Base-by-base conservation (phyloP, 2,113 vertebrate genomes). In the Equus przewalskii region DNA sequence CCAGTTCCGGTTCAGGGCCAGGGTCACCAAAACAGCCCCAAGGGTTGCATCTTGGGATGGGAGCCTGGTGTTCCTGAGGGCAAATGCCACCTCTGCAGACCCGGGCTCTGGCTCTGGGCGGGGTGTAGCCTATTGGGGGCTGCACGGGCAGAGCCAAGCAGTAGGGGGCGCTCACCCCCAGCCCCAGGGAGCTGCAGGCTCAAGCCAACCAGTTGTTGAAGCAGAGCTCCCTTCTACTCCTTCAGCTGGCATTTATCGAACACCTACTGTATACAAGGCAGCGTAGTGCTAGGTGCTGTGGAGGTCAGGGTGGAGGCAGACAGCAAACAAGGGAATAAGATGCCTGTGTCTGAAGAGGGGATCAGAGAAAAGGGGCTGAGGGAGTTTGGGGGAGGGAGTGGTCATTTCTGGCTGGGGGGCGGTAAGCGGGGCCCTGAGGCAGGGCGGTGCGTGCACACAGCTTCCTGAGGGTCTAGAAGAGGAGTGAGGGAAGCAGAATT, bases 1-100 rank as follows among this genome's bases (percentile, higher is more conserved):
- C 69, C 75, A 54, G 54, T 79, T 91, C 87, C 54, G 44, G 21
- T 30, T 85, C n/a, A 76, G 56, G 33, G 46, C n/a, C n/a, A 86
- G 21, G 54, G 67, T 81, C 44, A 60, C 62, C 86, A 24, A 78
- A 28, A 78, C 41, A 49, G 80, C 44, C n/a, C 62, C 41, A 11
- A 60, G 16, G 33, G 60, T 24, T 0, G 0, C 49, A 36, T 54
- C 72, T 91, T 81, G 7, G 75, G 24, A 10, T 24, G 41, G 30
- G 51, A 91, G 36, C 11, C 60, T 44, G 49, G 18, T 60, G 44
- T 64, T 60, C 19, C 51, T 69, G 62, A 54, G 62, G 44, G 56
- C 60, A 21, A 26, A 56, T 24, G 24, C 58, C 44, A 44, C 8
- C 67, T 44, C 80, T 9, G 36, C 30, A 36, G 79, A 44, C 18